Evolutionary conservation across 2,113 vertebrate species (phyloP), one percentile per base, ranked within the genome.

Genomic region (Probosciger aterrimus): DNA sequence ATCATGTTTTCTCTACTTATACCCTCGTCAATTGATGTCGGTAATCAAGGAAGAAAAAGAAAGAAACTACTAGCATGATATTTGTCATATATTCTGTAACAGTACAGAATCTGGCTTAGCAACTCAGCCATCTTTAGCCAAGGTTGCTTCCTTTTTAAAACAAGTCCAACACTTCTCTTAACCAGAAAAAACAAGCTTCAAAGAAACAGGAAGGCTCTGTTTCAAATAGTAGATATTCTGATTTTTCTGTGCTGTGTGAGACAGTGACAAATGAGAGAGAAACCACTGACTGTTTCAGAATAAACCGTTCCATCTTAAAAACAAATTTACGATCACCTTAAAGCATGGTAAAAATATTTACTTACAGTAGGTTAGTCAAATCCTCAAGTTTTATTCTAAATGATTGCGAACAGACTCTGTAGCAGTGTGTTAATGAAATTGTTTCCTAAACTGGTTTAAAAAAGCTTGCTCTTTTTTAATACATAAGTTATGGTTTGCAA

Each of bases 401-500:
- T 37, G 19, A 18, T 43, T 50, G n/a, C 31, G 49, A 44, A 31
- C 25, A 49, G 22, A 33, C 8, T 70, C 27, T 87, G 70, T 35
- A 79, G 33, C 35, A 80, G 9, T 27, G 3, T 37, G 6, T 50
- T 73, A 57, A 30, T 44, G 13, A 13, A 55, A 59, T 47, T 65
- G 43, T 33, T 69, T 86, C 10, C 10, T 86, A 67, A 70, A 2
- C 3, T 67, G 25, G 2, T 86, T 68, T 71, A 27, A 2, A 43
- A 83, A 53, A 67, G 9, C 2, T 24, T 15, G 18, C 3, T 50
- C 23, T 49, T 33, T 80, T 82, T 80, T n/a, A 25, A 9, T 3
- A 12, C 18, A 0, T 35, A 30, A 0, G 0, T 78, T 82, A 15
- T 5, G 15, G 50, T 79, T 33, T 13, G 2, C 43, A 78, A 11